These are phyloP conservation scores for Hypena proboscidalis DNA, from an alignment of 2,888 invertebrate genomes.

Conservation along the genomic window DNA sequence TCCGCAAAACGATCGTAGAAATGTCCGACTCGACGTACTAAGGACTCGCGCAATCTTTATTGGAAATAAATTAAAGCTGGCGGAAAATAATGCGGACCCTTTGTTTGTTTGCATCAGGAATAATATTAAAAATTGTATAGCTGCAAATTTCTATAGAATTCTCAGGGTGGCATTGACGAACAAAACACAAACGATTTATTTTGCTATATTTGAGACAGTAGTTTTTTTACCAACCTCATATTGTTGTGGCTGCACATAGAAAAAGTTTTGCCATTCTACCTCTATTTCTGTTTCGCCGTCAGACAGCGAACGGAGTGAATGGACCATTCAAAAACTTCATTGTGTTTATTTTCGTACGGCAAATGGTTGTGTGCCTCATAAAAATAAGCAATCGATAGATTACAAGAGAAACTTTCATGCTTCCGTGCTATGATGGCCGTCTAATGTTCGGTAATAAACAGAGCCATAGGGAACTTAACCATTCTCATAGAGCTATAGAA, in stretches of 20 bases:
- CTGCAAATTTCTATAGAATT: conserved; percentile 30
- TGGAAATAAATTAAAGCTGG: conserved; percentile 61
- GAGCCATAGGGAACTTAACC: conserved; percentile 25
- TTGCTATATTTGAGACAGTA: conserved; percentile 41
- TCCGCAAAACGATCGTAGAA: conserved; percentile 47
- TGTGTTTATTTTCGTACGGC: conserved; percentile 7
- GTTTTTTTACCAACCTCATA: conserved; percentile 34
- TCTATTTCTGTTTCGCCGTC: conserved; percentile 33
- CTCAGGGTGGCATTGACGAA: conserved; percentile 21
- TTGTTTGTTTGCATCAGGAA: conserved; percentile 40
- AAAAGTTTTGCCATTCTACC: conserved; percentile 38
- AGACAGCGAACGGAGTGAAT: conserved; percentile 16
- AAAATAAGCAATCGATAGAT: conserved; percentile 6
- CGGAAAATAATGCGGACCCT: conserved; percentile 51
- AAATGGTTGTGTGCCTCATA: neutral
- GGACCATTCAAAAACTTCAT: conserved; percentile 3
- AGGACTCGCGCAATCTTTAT: conserved; percentile 54
- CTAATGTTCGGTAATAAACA: conserved; percentile 26
- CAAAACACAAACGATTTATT: conserved; percentile 39
- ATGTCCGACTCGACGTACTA: conserved; percentile 37
- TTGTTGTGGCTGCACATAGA: conserved; percentile 34
- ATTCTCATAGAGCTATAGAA: conserved; percentile 43
- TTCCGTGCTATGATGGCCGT: conserved; percentile 1
- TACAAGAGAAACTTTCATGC: conserved; percentile 3
- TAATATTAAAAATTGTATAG: conserved; percentile 41